Base-by-base conservation (phyloP, 2,888 invertebrate genomes). In the Euzophera pinguis region DNA sequence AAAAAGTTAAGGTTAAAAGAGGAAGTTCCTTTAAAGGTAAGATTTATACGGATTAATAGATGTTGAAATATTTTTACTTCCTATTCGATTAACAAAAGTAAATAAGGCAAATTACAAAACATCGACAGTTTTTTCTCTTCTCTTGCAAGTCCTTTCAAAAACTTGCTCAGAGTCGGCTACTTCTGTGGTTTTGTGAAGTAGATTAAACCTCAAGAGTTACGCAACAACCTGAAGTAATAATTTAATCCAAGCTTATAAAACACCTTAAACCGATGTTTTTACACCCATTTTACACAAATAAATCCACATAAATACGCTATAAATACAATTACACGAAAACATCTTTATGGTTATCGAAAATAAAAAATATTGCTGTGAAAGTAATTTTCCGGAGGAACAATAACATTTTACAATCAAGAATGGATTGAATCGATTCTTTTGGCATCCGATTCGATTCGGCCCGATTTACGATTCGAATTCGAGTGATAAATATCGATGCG, bases 381-480 rank as follows among this genome's bases (percentile, higher is more conserved):
- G 43, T 43, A 51, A 51, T 51, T 43, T 43, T 34, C 17, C 43
- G 43, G 43, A 47, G 52, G 47, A 58, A 58, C 56, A 60, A 60
- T 60, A 60, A 58, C 56, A 55, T 53, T 55, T 60, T 58, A 60
- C 58, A 58, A 60, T 60, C 49, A 55, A 48, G 53, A 41, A 50
- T 41, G 47, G 49, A 56, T 53, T 59, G 57, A 57, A 54, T 63
- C 64, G 64, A 67, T 67, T 69, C 64, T 67, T 67, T 63, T 67
- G 66, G 65, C 49, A 47, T 55, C 63, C 65, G 64, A 68, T 73
- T 71, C 68, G 67, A 57, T 64, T 48, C 65, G 66, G 60, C 52
- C 54, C 65, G 67, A 75, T 75, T 73, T 73, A 75, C 62, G 63
- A 57, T 52, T 58, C 45, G 63, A 62, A 69, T 64, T 66, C 65